These are phyloP conservation scores for Lumbricus terrestris DNA, from an alignment of 2,888 invertebrate genomes.

Conservation along the genomic window DNA sequence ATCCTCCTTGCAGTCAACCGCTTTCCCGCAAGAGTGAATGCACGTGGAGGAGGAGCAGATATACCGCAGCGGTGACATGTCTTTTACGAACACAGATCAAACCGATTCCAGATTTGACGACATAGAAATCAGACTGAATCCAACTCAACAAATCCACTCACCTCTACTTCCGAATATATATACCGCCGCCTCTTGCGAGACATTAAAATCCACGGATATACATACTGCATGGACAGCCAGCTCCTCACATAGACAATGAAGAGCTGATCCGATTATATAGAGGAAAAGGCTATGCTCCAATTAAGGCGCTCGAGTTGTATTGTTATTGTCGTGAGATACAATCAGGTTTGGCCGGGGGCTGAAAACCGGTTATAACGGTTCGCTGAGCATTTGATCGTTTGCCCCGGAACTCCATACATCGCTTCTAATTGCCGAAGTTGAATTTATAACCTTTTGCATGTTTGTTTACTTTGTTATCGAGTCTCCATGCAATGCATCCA, in stretches of 20 bases:
- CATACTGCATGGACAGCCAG: too few species aligned
- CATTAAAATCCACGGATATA: too few species aligned
- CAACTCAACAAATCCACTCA: neutral
- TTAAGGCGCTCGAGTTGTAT: neutral
- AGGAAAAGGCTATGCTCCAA: neutral
- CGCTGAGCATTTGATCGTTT: too few species aligned
- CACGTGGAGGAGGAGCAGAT: too few species aligned
- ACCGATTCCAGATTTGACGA: neutral
- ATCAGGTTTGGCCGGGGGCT: neutral
- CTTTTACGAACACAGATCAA: neutral
- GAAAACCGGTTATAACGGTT: too few species aligned
- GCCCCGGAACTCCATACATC: too few species aligned
- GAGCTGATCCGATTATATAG: neutral
- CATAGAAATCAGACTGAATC: neutral
- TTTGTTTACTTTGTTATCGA: neutral
- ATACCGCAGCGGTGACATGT: constrained; percentile 3
- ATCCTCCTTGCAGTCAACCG: neutral
- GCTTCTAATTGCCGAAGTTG: neutral
- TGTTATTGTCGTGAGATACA: neutral
- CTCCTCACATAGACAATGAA: neutral
- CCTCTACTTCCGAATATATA: neutral
- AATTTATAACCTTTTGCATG: neutral
- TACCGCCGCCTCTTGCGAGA: neutral
- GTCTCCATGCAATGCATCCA: neutral
- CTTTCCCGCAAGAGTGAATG: neutral